Base-by-base conservation (phyloP, 2,888 invertebrate species). In the Anodontia alba region DNA sequence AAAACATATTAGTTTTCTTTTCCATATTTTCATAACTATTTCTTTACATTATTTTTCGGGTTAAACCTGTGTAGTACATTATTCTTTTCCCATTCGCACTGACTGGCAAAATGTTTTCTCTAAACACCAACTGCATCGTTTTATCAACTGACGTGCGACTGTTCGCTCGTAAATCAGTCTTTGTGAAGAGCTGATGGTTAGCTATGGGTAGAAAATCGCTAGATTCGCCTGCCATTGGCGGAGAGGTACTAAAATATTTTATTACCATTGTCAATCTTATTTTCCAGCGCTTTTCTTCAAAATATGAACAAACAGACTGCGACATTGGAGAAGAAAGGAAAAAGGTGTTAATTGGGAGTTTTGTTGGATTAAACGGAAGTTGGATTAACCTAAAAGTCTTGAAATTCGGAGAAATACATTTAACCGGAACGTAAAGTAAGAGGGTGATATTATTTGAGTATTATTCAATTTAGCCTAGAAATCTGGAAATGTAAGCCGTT, bases 171-270 rank as follows among this genome's bases (percentile, higher is more conserved):
- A 62, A 62, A 62, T 62, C 62, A 62, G 62, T 2, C 23, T 3
- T 10, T 10, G 33, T 5, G 31, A 62, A 33, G 62, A 62, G 17
- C 33, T 62, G 5, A 62, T 33, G 17, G 33, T 33, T 62, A 31
- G 20, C 62, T 62, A 62, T 62, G 62, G 62, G 62, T 62, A 62
- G 62, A 62, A 62, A 31, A 62, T 29, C 17, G 31, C 33, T 31
- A 62, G 33, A 8, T 62, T 62, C 62, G 23, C 20, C 5, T 29
- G 17, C 62, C 62, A 62, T 62, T 62, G 62, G 62, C 29, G 62
- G 33, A 62, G 23, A 31, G 12, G 33, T 33, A n/a, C 23, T 62
- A 62, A 62, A 62, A 62, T 17, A 17, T 62, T 62, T 62, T 62
- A 62, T 62, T 31, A 17, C 62, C 17, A 62, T 62, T 62, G 62